Percentiles rank a stretch among this genome's conserved stretches.
These are phyloP conservation scores for Stenodema calcarata DNA, from an alignment of 2,888 invertebrate genomes.

Conservation along the genomic window DNA sequence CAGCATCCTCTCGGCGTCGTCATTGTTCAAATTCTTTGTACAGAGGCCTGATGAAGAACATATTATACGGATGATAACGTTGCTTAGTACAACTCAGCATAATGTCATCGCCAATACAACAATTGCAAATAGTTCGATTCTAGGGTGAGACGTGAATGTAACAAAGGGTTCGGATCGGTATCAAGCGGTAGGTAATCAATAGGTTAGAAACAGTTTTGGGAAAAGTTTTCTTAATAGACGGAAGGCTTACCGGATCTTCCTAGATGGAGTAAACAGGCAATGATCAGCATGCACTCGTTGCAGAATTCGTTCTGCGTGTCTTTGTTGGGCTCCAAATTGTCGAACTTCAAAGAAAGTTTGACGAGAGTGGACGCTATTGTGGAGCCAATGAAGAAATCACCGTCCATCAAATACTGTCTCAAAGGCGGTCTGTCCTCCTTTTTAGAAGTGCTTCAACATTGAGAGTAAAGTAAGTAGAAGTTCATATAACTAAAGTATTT, in stretches of 20 bases:
- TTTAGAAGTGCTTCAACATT: constrained; percentile 57
- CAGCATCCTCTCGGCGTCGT: constrained; percentile 89
- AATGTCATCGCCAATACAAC: no score
- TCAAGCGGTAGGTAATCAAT: not conserved
- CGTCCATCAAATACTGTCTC: constrained; percentile 87
- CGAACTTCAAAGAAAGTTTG: constrained; percentile 83
- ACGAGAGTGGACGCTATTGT: constrained; percentile 88
- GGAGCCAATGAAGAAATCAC: constrained; percentile 95
- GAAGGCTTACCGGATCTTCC: constrained; percentile 72
- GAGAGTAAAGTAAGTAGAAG: not conserved
- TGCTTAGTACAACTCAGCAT: no score
- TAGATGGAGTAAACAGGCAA: constrained; percentile 83
- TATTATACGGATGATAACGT: no score
- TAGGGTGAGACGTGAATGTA: no score
- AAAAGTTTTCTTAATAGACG: no score
- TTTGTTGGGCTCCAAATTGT: constrained; percentile 63
- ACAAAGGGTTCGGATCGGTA: not conserved
- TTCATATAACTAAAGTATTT: not conserved
- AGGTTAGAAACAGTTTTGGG: no score
- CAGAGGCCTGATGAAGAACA: constrained; percentile 64
- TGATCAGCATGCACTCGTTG: constrained; percentile 86
- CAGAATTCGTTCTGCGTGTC: constrained; percentile 68
- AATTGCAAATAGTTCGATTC: no score
- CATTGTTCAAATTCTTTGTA: constrained; percentile 87
- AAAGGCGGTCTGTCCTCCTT: constrained; percentile 79